These are phyloP conservation scores for Chymomyza caudatula DNA, from an alignment of 2,888 invertebrate genomes.

Conservation along the genomic window DNA sequence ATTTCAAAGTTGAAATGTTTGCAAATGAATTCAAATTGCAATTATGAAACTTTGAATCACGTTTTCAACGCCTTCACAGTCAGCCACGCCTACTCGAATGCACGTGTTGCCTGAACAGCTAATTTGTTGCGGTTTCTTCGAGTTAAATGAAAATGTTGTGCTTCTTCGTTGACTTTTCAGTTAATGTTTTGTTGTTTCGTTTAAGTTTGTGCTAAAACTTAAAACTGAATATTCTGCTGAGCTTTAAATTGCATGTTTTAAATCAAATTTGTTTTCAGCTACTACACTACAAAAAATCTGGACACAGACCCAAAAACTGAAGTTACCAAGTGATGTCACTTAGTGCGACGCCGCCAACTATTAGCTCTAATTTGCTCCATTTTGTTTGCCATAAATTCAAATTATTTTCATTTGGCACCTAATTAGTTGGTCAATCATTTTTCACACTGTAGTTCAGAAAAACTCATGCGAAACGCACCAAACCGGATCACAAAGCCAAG, in stretches of 20 bases:
- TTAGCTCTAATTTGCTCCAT: slow-evolving; percentile 36
- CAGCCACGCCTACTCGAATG: slow-evolving; percentile 1
- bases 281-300: background rate
- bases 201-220: background rate
- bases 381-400: slow-evolving; percentile 6
- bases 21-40: slow-evolving; percentile 56
- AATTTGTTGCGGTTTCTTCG: slow-evolving; percentile 20
- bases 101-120: slow-evolving; percentile 7
- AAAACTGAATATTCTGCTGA: too few species aligned
- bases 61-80: slow-evolving; percentile 33
- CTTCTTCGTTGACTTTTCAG: slow-evolving; percentile 29
- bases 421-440: slow-evolving; percentile 47
- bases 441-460: slow-evolving; percentile 27
- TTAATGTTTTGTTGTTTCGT: slow-evolving; percentile 15
- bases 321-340: slow-evolving; percentile 10
- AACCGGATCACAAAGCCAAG: slow-evolving; percentile 45
- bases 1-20: slow-evolving; percentile 23
- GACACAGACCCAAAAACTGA: too few species aligned
- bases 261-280: slow-evolving; percentile 3
- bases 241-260: slow-evolving; percentile 10
- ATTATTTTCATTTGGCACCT: background rate
- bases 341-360: slow-evolving; percentile 30
- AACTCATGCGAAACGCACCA: background rate
- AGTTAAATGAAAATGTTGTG: slow-evolving; percentile 31
- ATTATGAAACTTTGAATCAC: slow-evolving; percentile 14